A percentile compares a stretch with the other conserved stretches of the same genome.
phyloP scores from a whole-genome alignment of 2,888 invertebrate species.

The Lycaena phlaeas region DNA sequence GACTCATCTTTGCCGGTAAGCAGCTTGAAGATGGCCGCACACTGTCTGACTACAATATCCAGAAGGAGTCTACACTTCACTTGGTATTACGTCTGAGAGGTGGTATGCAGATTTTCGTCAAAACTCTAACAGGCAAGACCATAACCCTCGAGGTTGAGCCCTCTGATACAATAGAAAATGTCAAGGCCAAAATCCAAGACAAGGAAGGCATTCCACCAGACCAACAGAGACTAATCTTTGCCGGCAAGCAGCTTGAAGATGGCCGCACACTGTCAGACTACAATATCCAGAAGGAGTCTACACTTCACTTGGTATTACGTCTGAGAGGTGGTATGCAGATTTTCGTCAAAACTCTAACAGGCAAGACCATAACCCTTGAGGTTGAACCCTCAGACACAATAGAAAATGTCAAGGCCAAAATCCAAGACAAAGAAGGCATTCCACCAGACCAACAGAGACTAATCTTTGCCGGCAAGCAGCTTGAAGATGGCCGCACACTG shows the following conservation, averaged over 20 bases:
- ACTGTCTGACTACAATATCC: no score
- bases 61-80: no score
- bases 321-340: constrained; percentile 29
- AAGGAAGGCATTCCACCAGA: constrained; percentile 75
- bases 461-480: constrained; percentile 65
- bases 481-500: constrained; percentile 73
- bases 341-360: constrained; percentile 41
- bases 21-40: no score
- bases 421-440: constrained; percentile 74
- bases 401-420: constrained; percentile 74
- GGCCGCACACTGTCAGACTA: constrained; percentile 73
- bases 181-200: constrained; percentile 72
- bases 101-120: no score
- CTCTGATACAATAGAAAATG: constrained; percentile 74
- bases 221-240: constrained; percentile 57
- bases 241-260: constrained; percentile 76
- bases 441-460: constrained; percentile 73
- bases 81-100: no score
- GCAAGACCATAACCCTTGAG: constrained; percentile 71
- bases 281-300: constrained; percentile 76
- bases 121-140: constrained; percentile 66
- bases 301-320: constrained; percentile 70
- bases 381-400: constrained; percentile 64
- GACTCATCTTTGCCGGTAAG: no score
- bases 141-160: constrained; percentile 56